Base-by-base conservation (phyloP, 2,113 vertebrate species). In the Crotalus horridus region DNA sequence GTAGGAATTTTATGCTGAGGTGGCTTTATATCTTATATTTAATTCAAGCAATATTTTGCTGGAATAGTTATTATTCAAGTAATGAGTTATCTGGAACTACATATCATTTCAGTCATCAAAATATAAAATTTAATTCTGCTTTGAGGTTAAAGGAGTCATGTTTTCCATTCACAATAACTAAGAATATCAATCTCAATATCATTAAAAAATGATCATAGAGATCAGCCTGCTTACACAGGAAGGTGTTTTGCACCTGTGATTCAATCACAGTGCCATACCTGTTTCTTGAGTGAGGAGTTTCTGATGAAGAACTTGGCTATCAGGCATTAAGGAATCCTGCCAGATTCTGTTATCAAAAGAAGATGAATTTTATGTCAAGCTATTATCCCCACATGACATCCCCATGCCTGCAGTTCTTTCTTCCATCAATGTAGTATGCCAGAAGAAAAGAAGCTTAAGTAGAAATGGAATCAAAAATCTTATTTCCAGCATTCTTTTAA, bases 301-400 rank as follows among this genome's bases (percentile, higher is more conserved):
- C 85, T 55, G 94, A 92, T 91, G 93, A 94, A 8, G 53, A 69
- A 58, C 2, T 24, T 93, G 15, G 0, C 95, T 89, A 89, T 58
- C 94, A 87, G 93, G 92, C 43, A 91, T 51, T 91, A 93, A 94
- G 93, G 74, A 96, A 94, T 61, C 94, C 94, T 95, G 94, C 94
- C 0, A 89, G 94, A 93, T 95, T 91, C 0, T 0, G 74, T 94
- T 92, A 92, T 96, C 69, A 92, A 89, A 91, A 59, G 85, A 95
- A 97, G 96, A 96, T 93, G 94, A 94, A 93, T 69, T 59, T 95
- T 94, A 95, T 94, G 94, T 92, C 95, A 90, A 95, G 91, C 74
- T 0, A 8, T 94, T 96, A 96, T 95, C 53, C 39, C 12, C 89
- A 94, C 54, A 96, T 94, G 94, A 94, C 95, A 95, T 89, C 89